These are phyloP conservation scores for Indicator maculatus DNA, from an alignment of 2,113 vertebrate species.

Conservation along the genomic window DNA sequence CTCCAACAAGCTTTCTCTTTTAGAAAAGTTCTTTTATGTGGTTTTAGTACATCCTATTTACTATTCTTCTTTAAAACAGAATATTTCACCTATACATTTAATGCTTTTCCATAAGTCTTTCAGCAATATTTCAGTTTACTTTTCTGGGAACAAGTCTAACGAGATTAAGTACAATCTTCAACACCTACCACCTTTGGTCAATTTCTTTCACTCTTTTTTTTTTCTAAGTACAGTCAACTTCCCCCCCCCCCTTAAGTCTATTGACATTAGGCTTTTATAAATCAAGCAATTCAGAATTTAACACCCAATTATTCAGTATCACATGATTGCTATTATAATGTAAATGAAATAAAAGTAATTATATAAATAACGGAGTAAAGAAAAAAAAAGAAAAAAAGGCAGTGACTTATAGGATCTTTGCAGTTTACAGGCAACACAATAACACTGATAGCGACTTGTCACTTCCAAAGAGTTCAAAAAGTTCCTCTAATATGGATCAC, in stretches of 20 bases:
- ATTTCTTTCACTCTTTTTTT: neutral
- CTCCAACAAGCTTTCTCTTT: neutral
- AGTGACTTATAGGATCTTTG: neutral
- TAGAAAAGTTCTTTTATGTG: neutral
- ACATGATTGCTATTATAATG: neutral
- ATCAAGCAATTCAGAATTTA: conserved; percentile 8
- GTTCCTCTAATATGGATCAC: neutral
- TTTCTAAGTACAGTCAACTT: neutral
- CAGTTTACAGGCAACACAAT: neutral
- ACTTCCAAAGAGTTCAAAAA: neutral
- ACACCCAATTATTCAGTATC: neutral
- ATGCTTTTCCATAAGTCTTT: neutral
- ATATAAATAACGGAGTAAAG: neutral
- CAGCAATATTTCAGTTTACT: neutral
- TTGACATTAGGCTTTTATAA: neutral
- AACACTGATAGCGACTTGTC: neutral
- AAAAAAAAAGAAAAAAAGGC: neutral
- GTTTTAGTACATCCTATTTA: neutral
- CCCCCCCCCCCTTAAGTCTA: too few species aligned
- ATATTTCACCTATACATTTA: neutral
- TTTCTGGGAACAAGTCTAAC: neutral
- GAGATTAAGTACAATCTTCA: neutral
- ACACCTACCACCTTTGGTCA: neutral
- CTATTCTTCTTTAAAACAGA: neutral
- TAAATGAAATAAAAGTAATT: neutral